Evolutionary conservation across 2,113 vertebrate genomes (phyloP).

Genomic region (Odontesthes bonariensis): DNA sequence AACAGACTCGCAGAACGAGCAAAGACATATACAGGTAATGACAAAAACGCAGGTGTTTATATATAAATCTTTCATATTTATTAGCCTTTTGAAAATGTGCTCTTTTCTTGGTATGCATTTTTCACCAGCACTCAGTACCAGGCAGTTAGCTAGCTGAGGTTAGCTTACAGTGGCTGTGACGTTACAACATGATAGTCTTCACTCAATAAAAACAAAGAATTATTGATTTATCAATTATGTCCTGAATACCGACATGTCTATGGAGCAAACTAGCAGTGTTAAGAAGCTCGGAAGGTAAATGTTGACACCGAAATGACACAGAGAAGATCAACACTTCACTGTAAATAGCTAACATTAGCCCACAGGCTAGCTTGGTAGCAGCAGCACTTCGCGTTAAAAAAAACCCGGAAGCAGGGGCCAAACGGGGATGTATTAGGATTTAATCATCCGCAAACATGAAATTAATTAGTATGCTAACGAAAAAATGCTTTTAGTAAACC

Average conservation of each 20-base stretch:
- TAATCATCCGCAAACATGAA: neutral
- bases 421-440: neutral
- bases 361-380: neutral
- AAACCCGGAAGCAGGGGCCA: neutral
- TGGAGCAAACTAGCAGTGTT: neutral
- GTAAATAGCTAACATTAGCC: constrained; percentile 17
- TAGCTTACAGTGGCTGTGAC: neutral
- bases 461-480: accelerated
- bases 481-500: neutral
- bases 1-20: no score
- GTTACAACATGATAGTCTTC: neutral
- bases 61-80: no score
- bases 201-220: neutral
- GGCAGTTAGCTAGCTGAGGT: neutral
- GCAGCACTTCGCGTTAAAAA: neutral
- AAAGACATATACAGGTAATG: no score
- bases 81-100: no score
- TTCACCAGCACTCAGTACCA: neutral
- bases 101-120: no score
- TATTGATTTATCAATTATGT: neutral
- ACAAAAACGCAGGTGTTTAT: no score
- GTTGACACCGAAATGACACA: neutral
- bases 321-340: neutral
- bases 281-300: neutral
- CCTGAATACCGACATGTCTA: neutral